A percentile compares a stretch with the other conserved stretches of the same genome.
These are phyloP conservation scores for Sipha flava DNA, from an alignment of 1,140 invertebrate genomes.

Conservation along the genomic window DNA sequence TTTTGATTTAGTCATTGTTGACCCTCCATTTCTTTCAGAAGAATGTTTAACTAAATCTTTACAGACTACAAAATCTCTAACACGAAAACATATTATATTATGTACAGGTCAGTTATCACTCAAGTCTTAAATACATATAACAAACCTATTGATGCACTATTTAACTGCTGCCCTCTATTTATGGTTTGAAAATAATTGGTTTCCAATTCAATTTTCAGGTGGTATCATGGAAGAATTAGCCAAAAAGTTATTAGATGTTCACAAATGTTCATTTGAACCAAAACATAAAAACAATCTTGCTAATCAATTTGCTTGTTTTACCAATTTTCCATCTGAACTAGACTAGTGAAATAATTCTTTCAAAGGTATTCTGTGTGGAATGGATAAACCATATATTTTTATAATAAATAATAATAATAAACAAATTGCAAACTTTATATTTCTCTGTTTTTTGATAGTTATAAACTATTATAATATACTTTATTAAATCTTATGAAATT, in stretches of 20 bases:
- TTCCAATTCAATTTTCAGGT: conserved; percentile 47
- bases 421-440: no score
- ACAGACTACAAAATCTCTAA: conserved; percentile 64
- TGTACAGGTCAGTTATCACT: conserved; percentile 65
- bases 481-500: no score
- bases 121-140: neutral
- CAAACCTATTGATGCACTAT: no score
- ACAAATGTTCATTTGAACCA: conserved; percentile 63
- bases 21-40: conserved; percentile 88
- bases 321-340: conserved; percentile 58
- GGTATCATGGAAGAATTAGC: conserved; percentile 66
- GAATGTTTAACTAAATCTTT: conserved; percentile 84
- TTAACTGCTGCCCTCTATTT: no score
- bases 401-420: no score
- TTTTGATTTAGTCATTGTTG: conserved; percentile 82
- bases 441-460: no score
- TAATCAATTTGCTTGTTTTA: conserved; percentile 85
- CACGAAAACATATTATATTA: conserved; percentile 73
- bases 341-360: no score
- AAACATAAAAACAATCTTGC: conserved; percentile 79
- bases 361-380: no score
- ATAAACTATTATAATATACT: no score
- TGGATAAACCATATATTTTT: no score
- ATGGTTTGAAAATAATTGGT: neutral
- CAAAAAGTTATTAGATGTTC: conserved; percentile 54